These are phyloP conservation scores for Camponotus vicinus DNA, from an alignment of 1,140 invertebrate species.

Conservation along the genomic window DNA sequence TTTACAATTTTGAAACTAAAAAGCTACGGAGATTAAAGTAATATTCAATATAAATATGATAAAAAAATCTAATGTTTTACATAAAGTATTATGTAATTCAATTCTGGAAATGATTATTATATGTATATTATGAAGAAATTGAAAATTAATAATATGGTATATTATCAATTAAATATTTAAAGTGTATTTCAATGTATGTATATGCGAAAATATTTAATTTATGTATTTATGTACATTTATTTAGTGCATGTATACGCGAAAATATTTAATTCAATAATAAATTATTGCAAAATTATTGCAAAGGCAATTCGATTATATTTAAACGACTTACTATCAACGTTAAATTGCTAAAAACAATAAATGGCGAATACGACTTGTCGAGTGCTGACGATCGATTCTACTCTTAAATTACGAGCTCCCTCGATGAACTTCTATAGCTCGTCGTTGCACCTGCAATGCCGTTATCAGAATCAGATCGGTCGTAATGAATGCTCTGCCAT, in stretches of 20 bases:
- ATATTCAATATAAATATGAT: background rate
- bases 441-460: constrained; percentile 43
- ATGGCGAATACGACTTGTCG: background rate
- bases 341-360: constrained; percentile 35
- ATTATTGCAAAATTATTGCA: background rate
- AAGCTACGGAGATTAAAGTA: too few relatives aligned
- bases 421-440: constrained; percentile 23
- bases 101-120: background rate
- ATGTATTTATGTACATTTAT: too few relatives aligned
- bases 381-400: constrained; percentile 41
- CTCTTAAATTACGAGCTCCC: constrained; percentile 43
- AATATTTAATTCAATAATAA: background rate
- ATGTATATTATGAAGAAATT: background rate
- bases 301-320: background rate
- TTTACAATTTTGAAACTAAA: too few relatives aligned
- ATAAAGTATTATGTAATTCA: constrained; percentile 2
- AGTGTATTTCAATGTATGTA: too few relatives aligned
- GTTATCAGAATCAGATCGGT: constrained; percentile 53
- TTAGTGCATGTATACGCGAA: background rate
- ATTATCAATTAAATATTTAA: background rate
- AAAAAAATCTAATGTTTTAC: background rate
- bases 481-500: constrained; percentile 32
- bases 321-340: background rate
- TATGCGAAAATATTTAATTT: background rate
- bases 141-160: background rate